Conservation (phyloP, 2,888 invertebrate genomes). For the Liposcelis brunnea region DNA sequence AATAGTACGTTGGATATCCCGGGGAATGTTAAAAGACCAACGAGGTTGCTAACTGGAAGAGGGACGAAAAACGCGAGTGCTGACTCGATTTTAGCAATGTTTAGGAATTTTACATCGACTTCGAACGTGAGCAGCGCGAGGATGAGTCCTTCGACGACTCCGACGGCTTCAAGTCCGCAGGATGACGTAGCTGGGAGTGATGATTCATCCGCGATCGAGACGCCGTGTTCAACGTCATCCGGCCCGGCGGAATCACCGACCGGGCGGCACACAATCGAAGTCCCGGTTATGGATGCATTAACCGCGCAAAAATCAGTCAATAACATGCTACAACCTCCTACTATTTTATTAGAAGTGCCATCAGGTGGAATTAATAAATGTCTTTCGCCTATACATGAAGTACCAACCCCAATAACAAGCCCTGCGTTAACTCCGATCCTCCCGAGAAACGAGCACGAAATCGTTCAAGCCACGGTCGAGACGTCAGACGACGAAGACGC, state of each 20-base stretch:
- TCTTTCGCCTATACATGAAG: constrained; percentile 60
- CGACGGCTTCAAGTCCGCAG: constrained; percentile 41
- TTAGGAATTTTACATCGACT: constrained; percentile 46
- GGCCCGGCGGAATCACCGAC: constrained; percentile 45
- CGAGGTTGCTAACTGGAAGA: constrained; percentile 9
- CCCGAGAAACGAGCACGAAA: constrained; percentile 30
- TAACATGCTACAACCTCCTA: constrained; percentile 51
- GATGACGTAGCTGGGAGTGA: constrained; percentile 13
- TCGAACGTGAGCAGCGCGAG: constrained; percentile 49
- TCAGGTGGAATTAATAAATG: constrained; percentile 49
- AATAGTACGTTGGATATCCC: constrained; percentile 23
- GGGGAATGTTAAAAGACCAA: constrained; percentile 12
- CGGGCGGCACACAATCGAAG: constrained; percentile 31
- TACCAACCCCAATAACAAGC: constrained; percentile 40
- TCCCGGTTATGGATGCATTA: constrained; percentile 47
- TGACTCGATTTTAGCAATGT: constrained; percentile 64
- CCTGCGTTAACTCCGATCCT: constrained; percentile 50
- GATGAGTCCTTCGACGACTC: constrained; percentile 49
- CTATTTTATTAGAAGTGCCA: constrained; percentile 60
- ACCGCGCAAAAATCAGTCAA: constrained; percentile 43
- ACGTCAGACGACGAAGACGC: constrained; percentile 25
- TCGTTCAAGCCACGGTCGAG: constrained; percentile 29
- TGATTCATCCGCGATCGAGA: constrained; percentile 40
- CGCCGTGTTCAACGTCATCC: constrained; percentile 40
- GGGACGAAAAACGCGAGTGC: constrained; percentile 38